Evolutionary conservation across 1,140 invertebrate species (phyloP).

Genomic region (Pararge aegeria): DNA sequence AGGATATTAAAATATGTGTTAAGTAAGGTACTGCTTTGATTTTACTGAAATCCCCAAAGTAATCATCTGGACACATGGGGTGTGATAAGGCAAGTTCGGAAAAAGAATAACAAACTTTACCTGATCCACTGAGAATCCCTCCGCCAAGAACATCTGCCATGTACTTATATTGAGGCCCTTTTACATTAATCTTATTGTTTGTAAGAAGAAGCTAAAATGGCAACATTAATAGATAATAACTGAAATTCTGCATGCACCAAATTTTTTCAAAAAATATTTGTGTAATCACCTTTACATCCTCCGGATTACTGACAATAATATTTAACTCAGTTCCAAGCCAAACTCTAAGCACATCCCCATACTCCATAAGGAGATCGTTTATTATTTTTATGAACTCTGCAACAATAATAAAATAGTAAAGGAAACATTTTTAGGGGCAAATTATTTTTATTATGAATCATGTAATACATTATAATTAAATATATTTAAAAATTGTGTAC

Average conservation of each 20-base stretch:
- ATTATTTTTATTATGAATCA: neutral
- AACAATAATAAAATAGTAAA: slow-evolving; percentile 31
- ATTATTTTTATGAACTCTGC: slow-evolving; percentile 56
- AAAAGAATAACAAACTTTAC: too few relatives aligned
- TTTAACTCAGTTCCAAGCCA: slow-evolving; percentile 74
- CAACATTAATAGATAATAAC: too few relatives aligned
- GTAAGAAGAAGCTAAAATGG: slow-evolving; percentile 48
- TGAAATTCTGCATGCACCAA: too few relatives aligned
- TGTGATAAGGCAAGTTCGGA: too few relatives aligned
- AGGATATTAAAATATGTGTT: neutral
- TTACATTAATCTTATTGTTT: slow-evolving; percentile 50
- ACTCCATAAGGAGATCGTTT: slow-evolving; percentile 41
- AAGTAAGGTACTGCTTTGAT: too few relatives aligned
- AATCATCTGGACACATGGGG: too few relatives aligned
- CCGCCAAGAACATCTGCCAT: slow-evolving; percentile 57
- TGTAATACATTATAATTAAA: too few relatives aligned
- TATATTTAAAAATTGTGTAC: too few relatives aligned
- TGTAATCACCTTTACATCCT: slow-evolving; percentile 65
- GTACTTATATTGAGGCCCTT: slow-evolving; percentile 64
- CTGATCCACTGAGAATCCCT: slow-evolving; percentile 68
- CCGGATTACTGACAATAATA: slow-evolving; percentile 62
- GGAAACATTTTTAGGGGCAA: neutral
- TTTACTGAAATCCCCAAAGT: too few relatives aligned
- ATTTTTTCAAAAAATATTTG: too few relatives aligned
- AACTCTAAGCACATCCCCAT: slow-evolving; percentile 56